phyloP scores from a whole-genome alignment of 2,113 vertebrate species.

The Cephalopholis sonnerati region DNA sequence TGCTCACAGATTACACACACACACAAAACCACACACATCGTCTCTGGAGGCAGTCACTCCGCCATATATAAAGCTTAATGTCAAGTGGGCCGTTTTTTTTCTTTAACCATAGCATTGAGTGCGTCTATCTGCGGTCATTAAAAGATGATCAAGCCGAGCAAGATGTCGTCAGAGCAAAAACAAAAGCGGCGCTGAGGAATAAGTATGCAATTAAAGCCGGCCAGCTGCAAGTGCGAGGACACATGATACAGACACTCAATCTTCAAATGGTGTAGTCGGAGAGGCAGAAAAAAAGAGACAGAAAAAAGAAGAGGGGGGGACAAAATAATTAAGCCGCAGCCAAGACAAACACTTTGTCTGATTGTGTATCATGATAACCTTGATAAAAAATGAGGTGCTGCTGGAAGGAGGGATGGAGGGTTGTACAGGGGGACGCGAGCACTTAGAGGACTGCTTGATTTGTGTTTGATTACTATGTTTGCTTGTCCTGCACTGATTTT shows the following conservation, averaged over 20 bases:
- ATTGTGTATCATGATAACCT: slow-evolving; percentile 46
- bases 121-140: slow-evolving; percentile 57
- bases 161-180: slow-evolving; percentile 56
- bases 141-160: slow-evolving; percentile 66
- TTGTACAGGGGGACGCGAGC: neutral
- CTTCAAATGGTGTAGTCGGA: slow-evolving; percentile 41
- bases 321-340: slow-evolving; percentile 26
- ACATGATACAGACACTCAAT: slow-evolving; percentile 40
- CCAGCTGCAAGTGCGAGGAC: slow-evolving; percentile 50
- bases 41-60: slow-evolving; percentile 42
- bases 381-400: slow-evolving; percentile 25
- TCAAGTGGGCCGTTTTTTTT: slow-evolving; percentile 55
- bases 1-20: slow-evolving; percentile 31
- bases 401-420: neutral
- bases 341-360: slow-evolving; percentile 42
- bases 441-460: slow-evolving; percentile 13
- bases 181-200: slow-evolving; percentile 50
- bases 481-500: slow-evolving; percentile 9
- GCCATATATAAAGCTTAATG: slow-evolving; percentile 67
- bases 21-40: slow-evolving; percentile 13
- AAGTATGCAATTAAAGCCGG: slow-evolving; percentile 57
- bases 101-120: slow-evolving; percentile 15
- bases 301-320: neutral
- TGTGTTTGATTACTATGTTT: slow-evolving; percentile 20
- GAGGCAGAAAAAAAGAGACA: neutral